Conservation (phyloP, 2,113 vertebrate genomes). For the Eudyptes chrysolophus region DNA sequence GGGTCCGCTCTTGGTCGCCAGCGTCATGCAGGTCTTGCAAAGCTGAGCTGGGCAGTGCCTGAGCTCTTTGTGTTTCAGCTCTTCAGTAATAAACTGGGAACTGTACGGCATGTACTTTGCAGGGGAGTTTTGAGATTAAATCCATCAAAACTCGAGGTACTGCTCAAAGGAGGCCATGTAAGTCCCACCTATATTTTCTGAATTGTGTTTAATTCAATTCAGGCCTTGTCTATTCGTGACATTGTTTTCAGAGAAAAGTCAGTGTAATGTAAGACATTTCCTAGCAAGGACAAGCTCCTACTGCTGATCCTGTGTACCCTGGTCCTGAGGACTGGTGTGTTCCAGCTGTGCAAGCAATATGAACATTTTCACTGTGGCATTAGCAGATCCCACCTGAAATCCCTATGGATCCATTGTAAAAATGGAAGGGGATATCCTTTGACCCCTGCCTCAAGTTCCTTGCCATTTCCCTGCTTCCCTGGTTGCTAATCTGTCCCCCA, state of each 20-base stretch:
- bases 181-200: not conserved
- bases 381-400: not conserved
- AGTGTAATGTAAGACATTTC: not conserved
- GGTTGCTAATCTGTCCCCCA: not conserved
- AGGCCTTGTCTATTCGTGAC: not conserved
- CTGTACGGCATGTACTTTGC: not conserved
- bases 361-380: not conserved
- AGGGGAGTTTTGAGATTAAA: not conserved
- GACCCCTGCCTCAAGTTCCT: not conserved
- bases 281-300: not conserved
- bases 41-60: not conserved
- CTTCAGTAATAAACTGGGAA: not conserved
- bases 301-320: not conserved
- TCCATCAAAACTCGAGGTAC: not conserved
- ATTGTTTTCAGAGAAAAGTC: not conserved
- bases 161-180: not conserved
- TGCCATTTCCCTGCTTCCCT: not conserved
- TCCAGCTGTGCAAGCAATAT: not conserved
- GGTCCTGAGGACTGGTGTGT: not conserved
- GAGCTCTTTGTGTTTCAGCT: not conserved
- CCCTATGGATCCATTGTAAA: not conserved
- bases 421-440: not conserved
- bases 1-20: not conserved
- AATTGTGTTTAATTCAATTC: not conserved
- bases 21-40: not conserved